Conservation (phyloP, 2,113 vertebrate genomes). For the Furnarius figulus region DNA sequence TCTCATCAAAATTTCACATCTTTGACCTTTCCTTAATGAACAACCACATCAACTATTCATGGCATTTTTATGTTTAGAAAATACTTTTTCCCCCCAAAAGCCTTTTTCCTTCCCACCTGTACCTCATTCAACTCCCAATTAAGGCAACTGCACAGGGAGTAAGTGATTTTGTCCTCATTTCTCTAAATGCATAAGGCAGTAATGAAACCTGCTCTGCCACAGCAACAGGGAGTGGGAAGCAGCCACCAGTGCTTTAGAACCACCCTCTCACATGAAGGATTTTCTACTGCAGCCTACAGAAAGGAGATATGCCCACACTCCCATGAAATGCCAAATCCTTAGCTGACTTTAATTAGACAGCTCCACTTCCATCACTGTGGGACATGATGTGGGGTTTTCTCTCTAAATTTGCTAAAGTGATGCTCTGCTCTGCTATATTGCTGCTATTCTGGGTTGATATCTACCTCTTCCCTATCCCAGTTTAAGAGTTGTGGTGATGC, state of each 20-base stretch:
- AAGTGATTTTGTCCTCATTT: constrained; percentile 13
- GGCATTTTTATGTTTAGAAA: background rate
- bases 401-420: background rate
- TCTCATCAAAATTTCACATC: background rate
- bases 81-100: background rate
- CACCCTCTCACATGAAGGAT: background rate
- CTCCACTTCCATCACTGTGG: background rate
- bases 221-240: background rate
- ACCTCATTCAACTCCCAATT: background rate
- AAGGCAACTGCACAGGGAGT: background rate
- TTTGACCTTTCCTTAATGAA: constrained; percentile 17
- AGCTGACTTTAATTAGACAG: background rate
- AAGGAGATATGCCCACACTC: background rate
- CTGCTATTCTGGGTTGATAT: background rate
- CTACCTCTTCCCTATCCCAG: background rate
- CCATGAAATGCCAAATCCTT: background rate
- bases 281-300: background rate
- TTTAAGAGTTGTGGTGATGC: background rate
- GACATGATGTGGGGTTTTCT: background rate
- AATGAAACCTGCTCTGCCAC: background rate
- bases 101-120: background rate
- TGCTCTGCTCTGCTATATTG: background rate
- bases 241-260: background rate
- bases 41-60: background rate
- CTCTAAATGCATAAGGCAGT: background rate